Percentiles rank a stretch among this genome's conserved stretches.
phyloP scores from a whole-genome alignment of 2,113 vertebrate genomes.

The Phaetusa simplex region DNA sequence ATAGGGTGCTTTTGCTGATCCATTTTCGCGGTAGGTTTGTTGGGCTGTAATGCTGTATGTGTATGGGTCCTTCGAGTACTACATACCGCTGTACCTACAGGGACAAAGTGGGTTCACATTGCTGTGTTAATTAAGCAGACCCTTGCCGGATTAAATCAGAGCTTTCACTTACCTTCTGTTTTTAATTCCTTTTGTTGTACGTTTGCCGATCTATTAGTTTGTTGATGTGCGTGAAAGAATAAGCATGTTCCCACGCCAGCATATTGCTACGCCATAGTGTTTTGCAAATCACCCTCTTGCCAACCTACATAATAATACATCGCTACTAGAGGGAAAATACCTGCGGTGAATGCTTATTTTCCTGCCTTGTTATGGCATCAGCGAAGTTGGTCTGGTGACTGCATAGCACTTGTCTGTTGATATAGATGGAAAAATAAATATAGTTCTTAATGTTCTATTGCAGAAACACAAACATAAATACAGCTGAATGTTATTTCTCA shows the following conservation, averaged over 20 bases:
- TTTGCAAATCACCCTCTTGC: constrained; percentile 52
- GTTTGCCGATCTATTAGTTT: not conserved
- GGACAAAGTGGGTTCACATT: not conserved
- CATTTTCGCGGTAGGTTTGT: not conserved
- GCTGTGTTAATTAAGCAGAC: not conserved
- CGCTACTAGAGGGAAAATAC: constrained; percentile 50
- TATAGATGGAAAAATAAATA: constrained; percentile 36
- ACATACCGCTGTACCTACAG: not conserved
- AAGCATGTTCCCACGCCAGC: constrained; percentile 24
- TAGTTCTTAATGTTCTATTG: constrained; percentile 28
- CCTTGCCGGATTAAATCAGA: not conserved
- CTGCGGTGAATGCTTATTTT: constrained; percentile 61
- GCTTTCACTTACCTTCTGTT: constrained; percentile 16
- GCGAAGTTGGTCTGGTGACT: constrained; percentile 20
- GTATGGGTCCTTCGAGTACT: not conserved
- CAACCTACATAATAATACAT: constrained; percentile 38
- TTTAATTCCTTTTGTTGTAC: not conserved
- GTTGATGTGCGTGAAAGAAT: constrained; percentile 32
- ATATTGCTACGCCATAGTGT: not conserved
- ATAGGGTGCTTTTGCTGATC: not conserved
- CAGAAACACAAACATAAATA: constrained; percentile 39
- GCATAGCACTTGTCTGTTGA: constrained; percentile 41
- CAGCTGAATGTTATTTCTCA: constrained; percentile 45
- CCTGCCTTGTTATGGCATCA: constrained; percentile 18
- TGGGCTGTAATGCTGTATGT: not conserved